Evolutionary conservation across 2,888 invertebrate genomes (phyloP).

Genomic region (Cancer borealis): DNA sequence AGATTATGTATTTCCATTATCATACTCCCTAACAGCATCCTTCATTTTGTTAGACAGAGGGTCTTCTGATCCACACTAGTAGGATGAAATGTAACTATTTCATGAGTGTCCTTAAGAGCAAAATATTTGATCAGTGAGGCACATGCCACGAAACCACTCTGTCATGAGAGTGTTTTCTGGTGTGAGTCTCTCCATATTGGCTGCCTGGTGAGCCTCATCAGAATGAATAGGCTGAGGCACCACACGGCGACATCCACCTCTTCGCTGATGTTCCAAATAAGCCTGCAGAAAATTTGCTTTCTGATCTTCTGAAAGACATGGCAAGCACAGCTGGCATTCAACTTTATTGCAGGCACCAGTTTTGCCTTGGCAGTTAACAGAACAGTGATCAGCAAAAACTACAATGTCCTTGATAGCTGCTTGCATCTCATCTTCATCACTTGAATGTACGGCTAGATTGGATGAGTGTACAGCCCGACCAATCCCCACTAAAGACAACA

Average conservation of each 20-base stretch:
- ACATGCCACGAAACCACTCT: constrained; percentile 94
- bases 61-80: background rate
- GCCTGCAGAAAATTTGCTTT: constrained; percentile 83
- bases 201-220: constrained; percentile 75
- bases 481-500: constrained; percentile 90
- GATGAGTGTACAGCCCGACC: constrained; percentile 59
- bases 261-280: constrained; percentile 89
- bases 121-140: constrained; percentile 89
- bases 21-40: too few relatives aligned
- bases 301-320: constrained; percentile 86
- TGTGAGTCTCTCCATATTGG: constrained; percentile 82
- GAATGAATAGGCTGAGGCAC: constrained; percentile 84
- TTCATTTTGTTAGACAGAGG: too few relatives aligned
- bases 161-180: constrained; percentile 87
- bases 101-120: constrained; percentile 81
- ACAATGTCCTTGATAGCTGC: constrained; percentile 90
- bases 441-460: constrained; percentile 78
- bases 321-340: constrained; percentile 89
- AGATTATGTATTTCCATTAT: too few relatives aligned
- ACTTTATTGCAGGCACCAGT: constrained; percentile 83
- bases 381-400: constrained; percentile 87
- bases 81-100: background rate
- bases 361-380: constrained; percentile 80
- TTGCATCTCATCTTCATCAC: constrained; percentile 84
- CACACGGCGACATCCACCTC: constrained; percentile 89